A percentile compares a stretch with the other conserved stretches of the same genome.
Conservation (phyloP, 2,888 invertebrate species). For the Synergus gifuensis region DNA sequence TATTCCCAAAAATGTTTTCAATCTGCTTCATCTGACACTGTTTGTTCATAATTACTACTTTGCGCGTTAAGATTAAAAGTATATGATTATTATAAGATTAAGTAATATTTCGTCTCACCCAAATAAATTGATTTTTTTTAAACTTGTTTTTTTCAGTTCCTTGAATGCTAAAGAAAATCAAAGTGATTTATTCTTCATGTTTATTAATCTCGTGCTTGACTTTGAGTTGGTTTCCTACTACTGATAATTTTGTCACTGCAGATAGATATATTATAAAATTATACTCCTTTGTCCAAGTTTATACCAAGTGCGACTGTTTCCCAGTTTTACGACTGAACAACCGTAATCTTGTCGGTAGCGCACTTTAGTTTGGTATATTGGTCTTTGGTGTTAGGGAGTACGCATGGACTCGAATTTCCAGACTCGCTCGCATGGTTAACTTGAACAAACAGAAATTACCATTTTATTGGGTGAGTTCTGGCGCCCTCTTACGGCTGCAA, state of each 20-base stretch:
- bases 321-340: constrained; percentile 52
- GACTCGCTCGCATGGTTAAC: constrained; percentile 80
- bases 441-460: constrained; percentile 85
- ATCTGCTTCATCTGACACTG: neutral
- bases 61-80: too few relatives aligned
- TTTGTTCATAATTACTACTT: neutral
- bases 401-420: constrained; percentile 76
- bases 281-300: constrained; percentile 29
- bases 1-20: too few relatives aligned
- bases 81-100: too few relatives aligned
- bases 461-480: constrained; percentile 82
- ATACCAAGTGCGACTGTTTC: constrained; percentile 9
- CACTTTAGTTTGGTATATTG: constrained; percentile 69
- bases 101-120: too few relatives aligned
- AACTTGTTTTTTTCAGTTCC: neutral
- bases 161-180: neutral
- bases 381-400: constrained; percentile 76
- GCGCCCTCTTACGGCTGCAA: constrained; percentile 65
- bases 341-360: constrained; percentile 68
- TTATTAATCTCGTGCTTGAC: neutral
- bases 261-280: constrained; percentile 1
- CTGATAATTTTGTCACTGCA: neutral
- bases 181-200: neutral
- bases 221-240: constrained; percentile 43
- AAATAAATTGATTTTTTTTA: too few relatives aligned